Evolutionary conservation across 2,888 invertebrate species (phyloP).

Genomic region (Diogma glabrata): DNA sequence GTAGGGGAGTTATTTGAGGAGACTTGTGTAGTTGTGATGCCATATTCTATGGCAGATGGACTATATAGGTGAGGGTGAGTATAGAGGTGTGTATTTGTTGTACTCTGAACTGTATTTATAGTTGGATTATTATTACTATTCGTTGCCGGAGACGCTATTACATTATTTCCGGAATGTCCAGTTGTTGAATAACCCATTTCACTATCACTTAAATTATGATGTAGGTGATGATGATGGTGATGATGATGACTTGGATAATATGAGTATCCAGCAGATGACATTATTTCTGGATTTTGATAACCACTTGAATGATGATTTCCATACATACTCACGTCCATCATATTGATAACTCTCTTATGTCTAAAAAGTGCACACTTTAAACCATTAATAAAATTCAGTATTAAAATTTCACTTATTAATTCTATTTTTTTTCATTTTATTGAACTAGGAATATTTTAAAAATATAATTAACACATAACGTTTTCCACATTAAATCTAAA

Average conservation of each 20-base stretch:
- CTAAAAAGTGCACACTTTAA: not conserved
- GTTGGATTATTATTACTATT: conserved; percentile 13
- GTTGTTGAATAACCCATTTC: not conserved
- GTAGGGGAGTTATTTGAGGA: conserved; percentile 33
- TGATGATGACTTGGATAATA: conserved; percentile 25
- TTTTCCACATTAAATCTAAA: not conserved
- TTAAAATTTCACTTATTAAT: not conserved
- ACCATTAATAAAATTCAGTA: no score
- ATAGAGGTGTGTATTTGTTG: conserved; percentile 6
- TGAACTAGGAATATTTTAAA: not conserved
- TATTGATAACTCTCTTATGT: conserved; percentile 24
- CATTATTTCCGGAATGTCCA: not conserved
- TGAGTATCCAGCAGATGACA: conserved; percentile 18
- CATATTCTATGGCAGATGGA: conserved; percentile 36
- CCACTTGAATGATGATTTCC: conserved; percentile 32
- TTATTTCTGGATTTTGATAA: conserved; percentile 26
- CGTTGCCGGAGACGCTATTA: conserved; percentile 2
- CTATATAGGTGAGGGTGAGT: conserved; percentile 34
- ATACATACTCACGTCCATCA: conserved; percentile 40
- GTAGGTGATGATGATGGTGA: conserved; percentile 20
- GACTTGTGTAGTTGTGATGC: conserved; percentile 29
- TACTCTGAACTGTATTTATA: conserved; percentile 9
- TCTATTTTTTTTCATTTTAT: not conserved
- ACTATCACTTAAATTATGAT: conserved; percentile 9
- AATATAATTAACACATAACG: not conserved